Conservation (phyloP, 2,888 invertebrate species). For the Seira musarum region DNA sequence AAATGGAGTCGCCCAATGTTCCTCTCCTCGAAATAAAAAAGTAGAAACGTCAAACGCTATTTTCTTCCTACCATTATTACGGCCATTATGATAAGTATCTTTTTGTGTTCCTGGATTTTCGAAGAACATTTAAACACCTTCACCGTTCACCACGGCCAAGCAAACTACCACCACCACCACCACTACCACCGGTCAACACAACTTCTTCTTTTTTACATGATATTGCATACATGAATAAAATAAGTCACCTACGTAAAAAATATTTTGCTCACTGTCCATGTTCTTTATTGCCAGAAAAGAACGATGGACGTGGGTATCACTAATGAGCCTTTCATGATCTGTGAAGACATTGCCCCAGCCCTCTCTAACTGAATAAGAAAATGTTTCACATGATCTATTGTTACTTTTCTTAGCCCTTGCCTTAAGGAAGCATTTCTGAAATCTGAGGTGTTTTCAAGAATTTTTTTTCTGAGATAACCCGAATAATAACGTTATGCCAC, state of each 20-base stretch:
- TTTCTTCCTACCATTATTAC: too few relatives aligned
- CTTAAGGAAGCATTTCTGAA: conserved; percentile 41
- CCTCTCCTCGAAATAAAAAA: too few relatives aligned
- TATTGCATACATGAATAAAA: conserved; percentile 55
- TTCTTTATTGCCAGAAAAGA: conserved; percentile 47
- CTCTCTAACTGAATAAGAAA: conserved; percentile 47
- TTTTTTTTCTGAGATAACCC: conserved; percentile 48
- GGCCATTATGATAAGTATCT: conserved; percentile 32
- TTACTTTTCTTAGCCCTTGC: conserved; percentile 43
- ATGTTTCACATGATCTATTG: too few relatives aligned
- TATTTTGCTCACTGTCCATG: conserved; percentile 49
- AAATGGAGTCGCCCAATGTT: too few relatives aligned
- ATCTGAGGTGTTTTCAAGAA: conserved; percentile 33
- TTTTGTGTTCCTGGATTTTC: conserved; percentile 56
- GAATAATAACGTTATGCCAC: too few relatives aligned
- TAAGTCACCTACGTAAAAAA: conserved; percentile 59
- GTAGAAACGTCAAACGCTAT: conserved; percentile 29
- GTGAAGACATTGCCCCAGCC: conserved; percentile 57
- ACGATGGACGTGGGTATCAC: conserved; percentile 59
- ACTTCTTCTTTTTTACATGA: too few relatives aligned
- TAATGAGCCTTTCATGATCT: conserved; percentile 60
- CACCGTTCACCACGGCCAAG: too few relatives aligned
- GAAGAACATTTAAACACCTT: too few relatives aligned
- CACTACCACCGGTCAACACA: conserved; percentile 34
- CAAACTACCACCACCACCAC: conserved; percentile 26